Evolutionary conservation across 2,797 vertebrate species (phyloP), one percentile per base, ranked within the genome.

Genomic region (Intellagama lesueurii): DNA sequence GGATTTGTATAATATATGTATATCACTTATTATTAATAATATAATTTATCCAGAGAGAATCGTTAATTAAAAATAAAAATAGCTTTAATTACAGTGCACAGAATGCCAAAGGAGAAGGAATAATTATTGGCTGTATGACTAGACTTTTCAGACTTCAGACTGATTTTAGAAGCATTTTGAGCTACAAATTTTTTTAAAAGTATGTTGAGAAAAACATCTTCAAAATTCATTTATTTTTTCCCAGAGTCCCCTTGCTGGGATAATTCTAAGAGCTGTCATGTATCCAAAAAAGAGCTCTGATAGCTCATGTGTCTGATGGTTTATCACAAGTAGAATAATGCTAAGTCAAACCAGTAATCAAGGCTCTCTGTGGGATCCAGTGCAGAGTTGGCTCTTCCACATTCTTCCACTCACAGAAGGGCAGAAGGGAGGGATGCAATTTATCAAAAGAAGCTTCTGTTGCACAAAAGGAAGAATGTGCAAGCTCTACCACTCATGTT

Each of bases 121-220:
- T 76, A 92, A 85, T 88, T 88, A 94, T 83, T 79, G 90, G 32
- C 86, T 83, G 76, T 91, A 91, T 78, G 85, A 87, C 87, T 28
- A 88, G 3, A 0, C 91, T 91, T 80, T 89, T 87, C 32, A 89
- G 11, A 30, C 91, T 92, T 90, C 56, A 92, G 88, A 40, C 80
- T 12, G 32, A 7, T 73, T 94, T 91, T 49, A 83, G 81, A 87
- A 92, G 91, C 89, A 47, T 94, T 85, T 82, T 70, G 30, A 35
- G 70, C 91, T 91, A 79, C 26, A 83, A n/a, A n/a, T n/a, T 56
- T 56, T 56, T 56, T 56, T 56, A 79, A 90, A 85, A 81, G 87
- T 93, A 40, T 76, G 86, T 79, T 85, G 11, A 30, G 44, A 68
- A 88, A n/a, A 68, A 14, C 47, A 16, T 66, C 60, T n/a, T 77